Conservation (phyloP, 2,113 vertebrate species). For the Pantherophis guttatus region DNA sequence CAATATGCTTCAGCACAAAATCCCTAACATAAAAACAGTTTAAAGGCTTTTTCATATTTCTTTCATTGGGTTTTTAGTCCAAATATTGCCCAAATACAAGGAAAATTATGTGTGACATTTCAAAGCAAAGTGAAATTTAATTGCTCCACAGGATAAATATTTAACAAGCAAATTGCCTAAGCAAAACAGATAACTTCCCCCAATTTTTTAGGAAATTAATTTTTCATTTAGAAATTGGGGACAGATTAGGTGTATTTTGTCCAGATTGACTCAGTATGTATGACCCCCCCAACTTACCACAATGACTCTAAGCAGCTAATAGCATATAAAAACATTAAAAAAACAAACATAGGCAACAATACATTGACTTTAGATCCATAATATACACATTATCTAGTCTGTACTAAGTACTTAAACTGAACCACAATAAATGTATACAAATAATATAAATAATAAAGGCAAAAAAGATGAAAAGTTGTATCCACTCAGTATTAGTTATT, state of each 20-base stretch:
- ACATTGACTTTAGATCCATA: neutral
- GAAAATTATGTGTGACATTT: neutral
- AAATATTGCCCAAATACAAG: neutral
- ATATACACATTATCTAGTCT: neutral
- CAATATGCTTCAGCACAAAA: neutral
- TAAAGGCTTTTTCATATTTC: neutral
- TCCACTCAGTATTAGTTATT: neutral
- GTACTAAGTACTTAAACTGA: neutral
- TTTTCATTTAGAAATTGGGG: neutral
- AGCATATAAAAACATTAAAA: neutral
- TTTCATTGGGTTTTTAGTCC: neutral
- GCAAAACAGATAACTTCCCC: neutral
- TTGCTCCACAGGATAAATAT: neutral
- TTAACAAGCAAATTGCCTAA: neutral
- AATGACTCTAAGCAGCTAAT: neutral
- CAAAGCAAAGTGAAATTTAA: neutral
- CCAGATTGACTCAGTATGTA: neutral
- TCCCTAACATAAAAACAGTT: neutral
- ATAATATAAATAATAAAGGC: neutral
- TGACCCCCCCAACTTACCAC: neutral
- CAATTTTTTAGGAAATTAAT: neutral
- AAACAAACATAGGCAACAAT: neutral
- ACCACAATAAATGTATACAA: neutral
- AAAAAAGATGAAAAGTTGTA: no score
- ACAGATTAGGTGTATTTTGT: neutral